Evolutionary conservation across 2,888 invertebrate species (phyloP).

Genomic region (Liposcelis brunnea): DNA sequence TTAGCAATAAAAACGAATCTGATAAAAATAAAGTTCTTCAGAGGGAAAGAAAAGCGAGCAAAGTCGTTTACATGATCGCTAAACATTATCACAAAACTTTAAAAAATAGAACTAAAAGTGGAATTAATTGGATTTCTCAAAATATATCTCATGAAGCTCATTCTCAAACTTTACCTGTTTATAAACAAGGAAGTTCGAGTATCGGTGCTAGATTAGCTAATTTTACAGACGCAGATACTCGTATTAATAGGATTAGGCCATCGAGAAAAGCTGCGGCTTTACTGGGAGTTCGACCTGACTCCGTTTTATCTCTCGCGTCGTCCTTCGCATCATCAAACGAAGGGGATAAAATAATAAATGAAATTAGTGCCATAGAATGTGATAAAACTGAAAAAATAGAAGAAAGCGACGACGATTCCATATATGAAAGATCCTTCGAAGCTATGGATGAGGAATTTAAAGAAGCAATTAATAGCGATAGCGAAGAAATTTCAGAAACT

Average conservation of each 20-base stretch:
- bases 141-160: not conserved
- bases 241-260: slow-evolving; percentile 32
- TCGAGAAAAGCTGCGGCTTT: slow-evolving; percentile 19
- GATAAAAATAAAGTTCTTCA: slow-evolving; percentile 16
- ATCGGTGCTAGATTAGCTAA: slow-evolving; percentile 72
- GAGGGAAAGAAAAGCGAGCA: slow-evolving; percentile 18
- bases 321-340: slow-evolving; percentile 38
- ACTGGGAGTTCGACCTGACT: slow-evolving; percentile 23
- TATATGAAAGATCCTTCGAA: slow-evolving; percentile 58
- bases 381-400: slow-evolving; percentile 14
- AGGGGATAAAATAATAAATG: slow-evolving; percentile 22
- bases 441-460: slow-evolving; percentile 54
- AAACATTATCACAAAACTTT: slow-evolving; percentile 25
- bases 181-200: slow-evolving; percentile 63
- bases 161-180: slow-evolving; percentile 31
- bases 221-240: slow-evolving; percentile 30
- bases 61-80: slow-evolving; percentile 22
- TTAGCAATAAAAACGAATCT: slow-evolving; percentile 25
- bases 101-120: slow-evolving; percentile 21
- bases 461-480: slow-evolving; percentile 24
- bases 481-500: slow-evolving; percentile 16
- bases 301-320: slow-evolving; percentile 38
- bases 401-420: slow-evolving; percentile 38
- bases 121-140: not conserved
- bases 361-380: slow-evolving; percentile 12